Base-by-base conservation (phyloP, 2,888 invertebrate genomes). In the Ochropleura plecta region DNA sequence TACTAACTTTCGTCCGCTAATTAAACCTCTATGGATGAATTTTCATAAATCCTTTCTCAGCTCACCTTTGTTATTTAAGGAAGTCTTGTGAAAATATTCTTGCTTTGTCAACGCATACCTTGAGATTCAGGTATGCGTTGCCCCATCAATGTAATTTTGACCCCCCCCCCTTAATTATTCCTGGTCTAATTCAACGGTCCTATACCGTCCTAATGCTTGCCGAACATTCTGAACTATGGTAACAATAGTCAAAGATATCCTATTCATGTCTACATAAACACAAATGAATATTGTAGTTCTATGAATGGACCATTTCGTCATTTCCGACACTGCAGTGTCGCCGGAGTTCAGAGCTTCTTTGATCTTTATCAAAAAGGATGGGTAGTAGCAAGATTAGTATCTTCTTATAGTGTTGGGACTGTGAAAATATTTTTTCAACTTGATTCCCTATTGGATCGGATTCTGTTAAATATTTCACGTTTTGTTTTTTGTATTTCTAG, bases 231-330 rank as follows among this genome's bases (percentile, higher is more conserved):
- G 49, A 59, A 59, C 49, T 62, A 55, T 14, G 12, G 16, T 59
- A 49, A 59, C 57, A 82, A 82, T 42, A 59, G 63, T 70, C 20
- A 49, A 68, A 80, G 63, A 60, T 53, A 63, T 70, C 70, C 49
- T 70, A 51, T 70, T 77, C 66, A 77, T 51, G 18, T 64, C 67
- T 77, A 14, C 53, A 67, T 70, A 59, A 65, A 70, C 63, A 76
- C 18, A 64, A 76, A 57, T 63, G 55, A 63, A 64, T 65, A 48
- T 64, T 64, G 63, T 81, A 68, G 59, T 60, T 64, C 20, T 66
- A 20, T 78, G 78, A 82, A 82, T 82, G 66, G 49, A 53, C 49
- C 10, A 49, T 71, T 67, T 49, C 79, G 66, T 77, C 42, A 82
- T 67, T 64, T 80, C 78, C 78, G 59, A 59, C 59, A 46, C 46